Evolutionary conservation across 2,113 vertebrate genomes (phyloP), one percentile per base, ranked within the genome.

Genomic region (Trichomycterus rosablanca): DNA sequence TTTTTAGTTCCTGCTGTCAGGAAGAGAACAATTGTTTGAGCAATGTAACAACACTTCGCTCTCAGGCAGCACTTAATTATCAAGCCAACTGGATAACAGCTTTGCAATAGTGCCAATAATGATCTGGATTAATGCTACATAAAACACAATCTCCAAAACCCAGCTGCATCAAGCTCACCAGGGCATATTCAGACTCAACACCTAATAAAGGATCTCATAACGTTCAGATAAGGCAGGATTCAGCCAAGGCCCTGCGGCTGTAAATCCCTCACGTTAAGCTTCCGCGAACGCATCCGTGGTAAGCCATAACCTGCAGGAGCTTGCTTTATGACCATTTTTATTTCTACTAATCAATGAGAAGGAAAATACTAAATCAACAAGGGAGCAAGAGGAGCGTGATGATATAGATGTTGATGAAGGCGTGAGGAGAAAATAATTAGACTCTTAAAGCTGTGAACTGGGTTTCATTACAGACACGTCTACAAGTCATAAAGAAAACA

Each of bases 91-190:
- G 74, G 68, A 80, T 79, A 75, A 72, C 74, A 70, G 81, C 72
- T 76, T 75, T 57, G 68, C 66, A 71, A 71, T 79, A 74, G 76
- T 74, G 80, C 77, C 74, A 28, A 76, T 77, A 74, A 83, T 37
- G 67, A 78, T 58, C 81, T 68, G 74, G 82, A 86, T 86, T 83
- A 87, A 87, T 80, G 82, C 79, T 77, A 82, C 78, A 67, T 80
- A 72, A 85, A 85, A 83, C 85, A 81, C 81, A 87, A 86, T 86
- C 78, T 80, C 68, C 48, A 45, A 30, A n/a, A 39, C 76, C 73
- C 74, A 61, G 68, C 42, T 76, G 66, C 70, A 49, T 75, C 70
- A 54, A 71, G 70, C 72, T 74, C 81, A 79, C 74, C 74, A 81
- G 73, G 79, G 74, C 74, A 75, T 69, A 54, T 73, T 69, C 59